phyloP scores from a whole-genome alignment of 2,888 invertebrate species.

The Ditula angustiorana region DNA sequence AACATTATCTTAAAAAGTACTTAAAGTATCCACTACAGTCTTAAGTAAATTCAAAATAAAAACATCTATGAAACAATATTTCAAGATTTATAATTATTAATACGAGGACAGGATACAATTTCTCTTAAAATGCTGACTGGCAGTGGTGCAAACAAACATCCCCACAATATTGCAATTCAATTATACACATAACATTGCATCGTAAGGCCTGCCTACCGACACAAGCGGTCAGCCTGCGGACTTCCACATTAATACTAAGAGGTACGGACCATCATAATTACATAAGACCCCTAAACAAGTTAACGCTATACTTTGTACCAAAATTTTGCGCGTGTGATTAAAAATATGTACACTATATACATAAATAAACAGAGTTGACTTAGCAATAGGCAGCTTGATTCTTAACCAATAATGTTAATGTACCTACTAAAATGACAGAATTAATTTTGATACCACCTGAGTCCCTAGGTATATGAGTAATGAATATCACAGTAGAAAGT shows the following conservation, averaged over 20 bases:
- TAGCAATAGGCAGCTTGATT: slow-evolving; percentile 48
- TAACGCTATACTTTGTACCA: slow-evolving; percentile 49
- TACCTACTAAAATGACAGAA: slow-evolving; percentile 31
- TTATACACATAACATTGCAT: not conserved
- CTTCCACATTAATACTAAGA: slow-evolving; percentile 27
- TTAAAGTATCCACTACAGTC: slow-evolving; percentile 74
- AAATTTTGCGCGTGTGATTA: slow-evolving; percentile 40
- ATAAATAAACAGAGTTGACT: slow-evolving; percentile 57
- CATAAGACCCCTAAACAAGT: slow-evolving; percentile 14
- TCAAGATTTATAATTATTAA: slow-evolving; percentile 33
- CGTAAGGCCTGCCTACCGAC: slow-evolving; percentile 30
- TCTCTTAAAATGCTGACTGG: slow-evolving; percentile 73
- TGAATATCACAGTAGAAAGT: slow-evolving; percentile 52
- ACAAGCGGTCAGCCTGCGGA: not conserved
- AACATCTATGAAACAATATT: slow-evolving; percentile 41
- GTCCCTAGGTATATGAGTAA: slow-evolving; percentile 59
- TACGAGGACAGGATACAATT: slow-evolving; percentile 41
- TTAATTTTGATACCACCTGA: slow-evolving; percentile 39
- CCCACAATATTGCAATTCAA: slow-evolving; percentile 18
- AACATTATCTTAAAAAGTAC: slow-evolving; percentile 67
- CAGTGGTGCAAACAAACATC: slow-evolving; percentile 53
- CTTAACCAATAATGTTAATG: slow-evolving; percentile 39
- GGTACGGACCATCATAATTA: not conserved
- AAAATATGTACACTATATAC: slow-evolving; percentile 68
- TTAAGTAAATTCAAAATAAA: slow-evolving; percentile 50